Conservation (phyloP, 2,113 vertebrate genomes). For the Tenebrosternarchus preto region DNA sequence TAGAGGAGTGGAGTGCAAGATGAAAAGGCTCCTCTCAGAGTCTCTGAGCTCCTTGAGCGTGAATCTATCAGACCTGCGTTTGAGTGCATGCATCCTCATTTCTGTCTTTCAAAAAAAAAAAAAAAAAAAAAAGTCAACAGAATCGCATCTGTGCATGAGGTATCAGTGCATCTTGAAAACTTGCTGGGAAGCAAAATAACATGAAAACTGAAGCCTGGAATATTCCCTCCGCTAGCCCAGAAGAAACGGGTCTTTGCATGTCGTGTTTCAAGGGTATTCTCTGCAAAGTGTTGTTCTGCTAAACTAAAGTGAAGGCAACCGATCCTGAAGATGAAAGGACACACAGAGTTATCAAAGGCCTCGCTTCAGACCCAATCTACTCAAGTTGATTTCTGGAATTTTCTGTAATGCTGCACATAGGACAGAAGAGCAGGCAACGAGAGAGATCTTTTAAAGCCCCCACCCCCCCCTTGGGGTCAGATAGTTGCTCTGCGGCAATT, state of each 20-base stretch:
- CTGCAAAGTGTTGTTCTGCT: conserved; percentile 56
- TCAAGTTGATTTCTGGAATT: conserved; percentile 52
- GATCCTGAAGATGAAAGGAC: conserved; percentile 53
- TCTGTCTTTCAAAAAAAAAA: conserved; percentile 30
- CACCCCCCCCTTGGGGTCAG: conserved; percentile 34
- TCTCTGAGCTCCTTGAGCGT: conserved; percentile 33
- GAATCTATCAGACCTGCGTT: conserved; percentile 44
- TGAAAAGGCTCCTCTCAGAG: conserved; percentile 40
- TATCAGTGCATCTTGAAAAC: conserved; percentile 47
- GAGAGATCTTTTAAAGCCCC: conserved; percentile 28
- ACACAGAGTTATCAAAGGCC: conserved; percentile 50
- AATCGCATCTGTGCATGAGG: conserved; percentile 40
- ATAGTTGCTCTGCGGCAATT: conserved; percentile 16
- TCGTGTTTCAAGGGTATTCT: conserved; percentile 56
- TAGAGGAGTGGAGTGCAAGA: conserved; percentile 41
- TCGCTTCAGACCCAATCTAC: conserved; percentile 52
- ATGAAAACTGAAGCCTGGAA: conserved; percentile 45
- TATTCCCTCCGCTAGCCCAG: conserved; percentile 42
- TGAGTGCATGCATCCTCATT: conserved; percentile 41
- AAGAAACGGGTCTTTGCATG: conserved; percentile 47
- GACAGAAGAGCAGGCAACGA: conserved; percentile 42
- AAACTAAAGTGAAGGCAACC: conserved; percentile 57
- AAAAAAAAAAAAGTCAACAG: conserved; percentile 34
- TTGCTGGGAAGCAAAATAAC: conserved; percentile 44
- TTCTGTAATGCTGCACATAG: conserved; percentile 46